Evolutionary conservation across 2,797 vertebrate species (phyloP).

Genomic region (Anguilla megastoma): DNA sequence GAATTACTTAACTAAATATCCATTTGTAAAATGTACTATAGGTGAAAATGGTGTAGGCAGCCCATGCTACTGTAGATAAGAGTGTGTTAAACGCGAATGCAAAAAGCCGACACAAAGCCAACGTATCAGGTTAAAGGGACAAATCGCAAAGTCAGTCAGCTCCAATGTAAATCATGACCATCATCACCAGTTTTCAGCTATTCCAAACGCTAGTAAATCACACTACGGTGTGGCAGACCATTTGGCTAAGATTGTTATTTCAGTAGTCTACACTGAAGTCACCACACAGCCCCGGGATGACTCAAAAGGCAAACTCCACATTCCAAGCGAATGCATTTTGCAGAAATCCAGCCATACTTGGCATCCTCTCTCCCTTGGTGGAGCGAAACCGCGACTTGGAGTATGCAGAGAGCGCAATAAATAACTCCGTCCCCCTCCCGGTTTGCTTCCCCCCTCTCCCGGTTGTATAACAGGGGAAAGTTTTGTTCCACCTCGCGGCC

Average conservation of each 20-base stretch:
- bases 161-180: neutral
- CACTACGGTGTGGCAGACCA: neutral
- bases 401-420: slow-evolving; percentile 49
- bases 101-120: neutral
- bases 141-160: neutral
- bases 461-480: slow-evolving; percentile 47
- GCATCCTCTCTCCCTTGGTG: slow-evolving; percentile 35
- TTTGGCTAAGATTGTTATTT: neutral
- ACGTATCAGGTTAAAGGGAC: neutral
- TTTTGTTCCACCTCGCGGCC: slow-evolving; percentile 58
- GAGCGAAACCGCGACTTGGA: slow-evolving; percentile 42
- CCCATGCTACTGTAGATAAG: neutral
- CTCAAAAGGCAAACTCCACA: neutral
- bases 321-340: neutral
- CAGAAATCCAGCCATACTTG: slow-evolving; percentile 32
- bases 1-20: too few relatives aligned
- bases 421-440: slow-evolving; percentile 34
- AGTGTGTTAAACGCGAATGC: neutral
- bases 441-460: slow-evolving; percentile 12
- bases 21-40: neutral
- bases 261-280: neutral
- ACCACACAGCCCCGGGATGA: neutral
- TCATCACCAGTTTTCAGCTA: neutral
- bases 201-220: neutral
- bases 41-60: neutral